Percentiles rank a stretch among this genome's conserved stretches.
These are phyloP conservation scores for Morelia viridis DNA, from an alignment of 2,797 vertebrate species.

Conservation along the genomic window DNA sequence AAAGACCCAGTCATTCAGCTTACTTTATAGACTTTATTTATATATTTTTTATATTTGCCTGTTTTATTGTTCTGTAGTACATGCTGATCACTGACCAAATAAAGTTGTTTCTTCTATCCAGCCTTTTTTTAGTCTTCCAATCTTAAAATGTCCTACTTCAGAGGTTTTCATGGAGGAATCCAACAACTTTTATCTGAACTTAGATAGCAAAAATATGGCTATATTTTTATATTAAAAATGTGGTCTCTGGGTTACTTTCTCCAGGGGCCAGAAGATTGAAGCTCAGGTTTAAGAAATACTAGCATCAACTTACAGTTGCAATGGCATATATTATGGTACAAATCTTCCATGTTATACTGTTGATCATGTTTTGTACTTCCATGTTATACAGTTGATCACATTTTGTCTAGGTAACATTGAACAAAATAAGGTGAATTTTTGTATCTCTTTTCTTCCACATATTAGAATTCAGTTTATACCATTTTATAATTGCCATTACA, in stretches of 20 bases:
- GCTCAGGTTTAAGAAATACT: not conserved
- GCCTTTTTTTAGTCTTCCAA: not conserved
- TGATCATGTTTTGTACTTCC: not conserved
- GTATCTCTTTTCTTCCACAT: slow-evolving; percentile 3
- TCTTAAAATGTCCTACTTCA: not conserved
- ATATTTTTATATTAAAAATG: not conserved
- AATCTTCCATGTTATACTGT: not conserved
- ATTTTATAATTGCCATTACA: slow-evolving; percentile 8
- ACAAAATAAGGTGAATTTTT: slow-evolving; percentile 10
- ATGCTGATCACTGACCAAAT: not conserved
- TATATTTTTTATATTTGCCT: not conserved
- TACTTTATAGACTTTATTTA: not conserved
- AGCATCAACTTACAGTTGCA: not conserved
- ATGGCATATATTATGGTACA: not conserved
- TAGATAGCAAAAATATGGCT: not conserved
- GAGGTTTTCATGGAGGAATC: not conserved
- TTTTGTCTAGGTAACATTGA: not conserved
- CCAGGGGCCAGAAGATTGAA: no score
- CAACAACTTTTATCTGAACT: not conserved
- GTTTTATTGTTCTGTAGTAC: not conserved
- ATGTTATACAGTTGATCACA: not conserved
- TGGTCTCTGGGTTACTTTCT: not conserved
- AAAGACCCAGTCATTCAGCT: not conserved
- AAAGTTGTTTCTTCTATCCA: not conserved
- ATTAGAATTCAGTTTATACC: slow-evolving; percentile 23